Conservation (phyloP, 2,797 vertebrate species). For the Halcyon leucocephala region DNA sequence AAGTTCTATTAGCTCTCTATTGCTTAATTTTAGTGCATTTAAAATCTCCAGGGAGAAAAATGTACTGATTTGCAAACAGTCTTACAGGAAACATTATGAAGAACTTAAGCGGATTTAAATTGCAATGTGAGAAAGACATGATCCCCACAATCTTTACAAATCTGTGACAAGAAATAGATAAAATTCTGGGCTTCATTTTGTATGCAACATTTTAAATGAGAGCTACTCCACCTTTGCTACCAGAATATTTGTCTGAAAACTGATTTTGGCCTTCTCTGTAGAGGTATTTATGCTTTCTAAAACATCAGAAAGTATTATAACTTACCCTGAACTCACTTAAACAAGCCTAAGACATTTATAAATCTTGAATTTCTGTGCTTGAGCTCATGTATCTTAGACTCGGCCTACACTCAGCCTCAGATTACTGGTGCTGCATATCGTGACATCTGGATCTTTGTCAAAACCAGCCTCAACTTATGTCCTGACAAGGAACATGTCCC, state of each 20-base stretch:
- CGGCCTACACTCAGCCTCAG: neutral
- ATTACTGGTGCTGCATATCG: rapidly evolving
- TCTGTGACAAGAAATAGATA: neutral
- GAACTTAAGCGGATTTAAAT: neutral
- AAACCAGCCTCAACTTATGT: neutral
- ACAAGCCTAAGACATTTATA: neutral
- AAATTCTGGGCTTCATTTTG: neutral
- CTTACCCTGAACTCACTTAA: neutral
- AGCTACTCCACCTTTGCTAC: neutral
- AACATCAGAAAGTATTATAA: neutral
- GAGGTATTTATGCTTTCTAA: neutral
- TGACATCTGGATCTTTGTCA: neutral
- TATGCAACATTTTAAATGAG: neutral
- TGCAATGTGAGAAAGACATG: neutral
- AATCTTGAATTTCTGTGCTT: neutral
- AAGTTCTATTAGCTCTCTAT: neutral
- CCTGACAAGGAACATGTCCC: neutral
- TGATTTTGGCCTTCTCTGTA: neutral
- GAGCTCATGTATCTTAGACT: neutral
- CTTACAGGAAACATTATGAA: neutral
- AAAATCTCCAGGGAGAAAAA: neutral
- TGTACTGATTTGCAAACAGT: neutral
- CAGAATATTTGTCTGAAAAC: neutral
- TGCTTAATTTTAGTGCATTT: neutral
- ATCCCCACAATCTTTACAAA: neutral